Conservation (phyloP, 1,140 invertebrate species). For the Danaus plexippus region DNA sequence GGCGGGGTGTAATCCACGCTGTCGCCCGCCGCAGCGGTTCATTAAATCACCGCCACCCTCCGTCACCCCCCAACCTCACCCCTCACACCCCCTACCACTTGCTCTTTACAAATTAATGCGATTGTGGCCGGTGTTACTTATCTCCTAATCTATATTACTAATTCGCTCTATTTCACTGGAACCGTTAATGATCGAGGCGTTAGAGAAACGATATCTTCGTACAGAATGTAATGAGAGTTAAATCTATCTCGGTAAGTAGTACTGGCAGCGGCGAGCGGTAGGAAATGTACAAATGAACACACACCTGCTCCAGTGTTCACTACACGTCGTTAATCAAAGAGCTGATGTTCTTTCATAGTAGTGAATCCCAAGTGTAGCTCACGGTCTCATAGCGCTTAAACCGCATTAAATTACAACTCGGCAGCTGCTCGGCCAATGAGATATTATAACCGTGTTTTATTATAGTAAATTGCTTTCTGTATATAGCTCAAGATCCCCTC, state of each 20-base stretch:
- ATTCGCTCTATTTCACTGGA: too few relatives aligned
- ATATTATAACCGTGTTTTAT: conserved; percentile 49
- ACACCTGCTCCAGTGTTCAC: conserved; percentile 23
- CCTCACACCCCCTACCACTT: conserved; percentile 28
- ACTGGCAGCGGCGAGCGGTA: conserved; percentile 1
- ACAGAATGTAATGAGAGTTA: too few relatives aligned
- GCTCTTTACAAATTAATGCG: conserved; percentile 64
- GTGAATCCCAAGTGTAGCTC: conserved; percentile 21
- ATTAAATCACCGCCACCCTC: conserved; percentile 56
- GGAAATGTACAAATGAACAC: conserved; percentile 11
- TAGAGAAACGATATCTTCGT: too few relatives aligned
- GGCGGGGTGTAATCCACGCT: conserved; percentile 62
- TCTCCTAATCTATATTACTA: conserved; percentile 25
- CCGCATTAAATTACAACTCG: conserved; percentile 48
- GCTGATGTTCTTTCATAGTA: conserved; percentile 29
- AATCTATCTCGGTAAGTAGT: too few relatives aligned
- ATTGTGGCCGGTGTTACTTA: conserved; percentile 51
- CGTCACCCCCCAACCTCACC: conserved; percentile 8
- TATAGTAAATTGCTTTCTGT: conserved; percentile 48
- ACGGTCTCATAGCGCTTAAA: conserved; percentile 54
- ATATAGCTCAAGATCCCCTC: conserved; percentile 32
- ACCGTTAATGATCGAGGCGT: too few relatives aligned
- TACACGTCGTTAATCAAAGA: conserved; percentile 34
- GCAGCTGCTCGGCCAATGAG: conserved; percentile 45
- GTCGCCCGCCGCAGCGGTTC: conserved; percentile 62